Evolutionary conservation across 2,113 vertebrate species (phyloP).

Genomic region (Mustelus asterias): DNA sequence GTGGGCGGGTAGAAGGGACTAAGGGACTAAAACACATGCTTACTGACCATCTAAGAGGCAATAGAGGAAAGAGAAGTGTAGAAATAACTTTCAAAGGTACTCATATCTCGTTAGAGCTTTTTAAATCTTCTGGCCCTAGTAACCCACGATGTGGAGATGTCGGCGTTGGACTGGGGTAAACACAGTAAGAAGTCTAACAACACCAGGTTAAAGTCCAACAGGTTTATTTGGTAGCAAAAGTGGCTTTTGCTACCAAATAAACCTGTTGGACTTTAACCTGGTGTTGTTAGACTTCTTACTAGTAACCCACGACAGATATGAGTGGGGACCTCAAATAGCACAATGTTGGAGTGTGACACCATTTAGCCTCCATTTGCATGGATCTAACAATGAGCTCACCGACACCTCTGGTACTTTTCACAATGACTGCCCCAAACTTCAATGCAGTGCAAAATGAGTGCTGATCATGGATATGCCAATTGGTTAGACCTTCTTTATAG

Average conservation of each 20-base stretch:
- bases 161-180: too few relatives aligned
- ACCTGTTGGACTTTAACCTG: too few relatives aligned
- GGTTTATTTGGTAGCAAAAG: too few relatives aligned
- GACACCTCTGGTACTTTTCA: not conserved
- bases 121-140: too few relatives aligned
- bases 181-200: too few relatives aligned
- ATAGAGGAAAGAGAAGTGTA: not conserved
- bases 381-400: not conserved
- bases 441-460: not conserved
- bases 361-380: not conserved
- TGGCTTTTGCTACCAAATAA: too few relatives aligned
- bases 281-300: too few relatives aligned
- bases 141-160: too few relatives aligned
- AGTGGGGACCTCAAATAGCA: not conserved
- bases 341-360: not conserved
- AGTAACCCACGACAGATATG: not conserved
- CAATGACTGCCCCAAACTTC: not conserved
- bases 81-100: not conserved
- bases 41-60: not conserved
- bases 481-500: not conserved
- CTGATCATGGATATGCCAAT: not conserved
- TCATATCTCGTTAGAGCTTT: not conserved
- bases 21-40: not conserved
- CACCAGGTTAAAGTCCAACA: too few relatives aligned
- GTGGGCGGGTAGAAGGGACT: not conserved